Conservation (phyloP, 35 echinoderm and acorn worm species). For the Chiridota heheva region DNA sequence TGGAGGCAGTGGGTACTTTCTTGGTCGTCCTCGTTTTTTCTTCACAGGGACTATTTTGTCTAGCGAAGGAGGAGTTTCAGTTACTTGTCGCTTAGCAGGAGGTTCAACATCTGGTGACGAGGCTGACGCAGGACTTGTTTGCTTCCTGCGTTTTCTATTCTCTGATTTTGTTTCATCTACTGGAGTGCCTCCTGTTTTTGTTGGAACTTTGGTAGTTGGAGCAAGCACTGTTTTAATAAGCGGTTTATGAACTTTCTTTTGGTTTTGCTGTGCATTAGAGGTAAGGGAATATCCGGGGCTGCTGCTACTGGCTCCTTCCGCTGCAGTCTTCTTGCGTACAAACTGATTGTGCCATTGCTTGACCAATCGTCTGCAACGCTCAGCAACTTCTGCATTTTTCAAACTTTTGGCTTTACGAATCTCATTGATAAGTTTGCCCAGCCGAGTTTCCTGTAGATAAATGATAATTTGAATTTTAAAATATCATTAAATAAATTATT, state of each 20-base stretch:
- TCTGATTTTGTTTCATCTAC: constrained; percentile 71
- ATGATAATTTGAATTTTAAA: too few relatives aligned
- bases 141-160: constrained; percentile 68
- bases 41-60: not conserved
- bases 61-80: not conserved
- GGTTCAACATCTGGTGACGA: constrained; percentile 5
- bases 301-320: constrained; percentile 3
- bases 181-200: constrained; percentile 32
- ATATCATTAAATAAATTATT: too few relatives aligned
- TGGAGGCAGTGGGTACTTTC: not conserved
- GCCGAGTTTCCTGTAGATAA: constrained; percentile 69
- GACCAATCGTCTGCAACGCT: constrained; percentile 58
- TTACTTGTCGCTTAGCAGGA: constrained; percentile 14
- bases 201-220: constrained; percentile 11
- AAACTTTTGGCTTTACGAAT: constrained; percentile 64
- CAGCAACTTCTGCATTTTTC: constrained; percentile 23
- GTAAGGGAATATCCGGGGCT: not conserved
- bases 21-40: not conserved
- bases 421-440: constrained; percentile 73
- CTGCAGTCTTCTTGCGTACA: constrained; percentile 15
- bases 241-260: not conserved
- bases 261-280: not conserved
- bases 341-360: constrained; percentile 66
- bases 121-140: not conserved
- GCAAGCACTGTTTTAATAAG: not conserved